These are phyloP conservation scores for Brachypalpus laphriformis DNA, from an alignment of 2,888 invertebrate genomes.

Conservation along the genomic window DNA sequence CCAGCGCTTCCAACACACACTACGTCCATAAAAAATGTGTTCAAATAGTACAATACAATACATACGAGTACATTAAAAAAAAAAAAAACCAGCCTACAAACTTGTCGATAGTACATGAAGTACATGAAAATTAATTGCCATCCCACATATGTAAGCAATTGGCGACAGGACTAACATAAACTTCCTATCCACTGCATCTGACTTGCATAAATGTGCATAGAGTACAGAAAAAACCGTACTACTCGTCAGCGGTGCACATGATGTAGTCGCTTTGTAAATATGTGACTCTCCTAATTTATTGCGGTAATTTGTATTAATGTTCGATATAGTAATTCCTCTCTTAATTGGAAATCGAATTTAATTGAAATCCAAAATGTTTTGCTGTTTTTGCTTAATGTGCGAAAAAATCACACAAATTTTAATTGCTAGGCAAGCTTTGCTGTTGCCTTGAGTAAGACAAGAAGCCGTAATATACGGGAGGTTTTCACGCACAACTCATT, in stretches of 20 bases:
- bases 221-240: conserved; percentile 2
- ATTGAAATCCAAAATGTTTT: conserved; percentile 50
- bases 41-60: not conserved
- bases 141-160: conserved; percentile 54
- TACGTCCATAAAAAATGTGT: not conserved
- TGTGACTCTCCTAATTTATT: conserved; percentile 64
- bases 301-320: conserved; percentile 69
- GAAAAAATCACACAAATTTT: conserved; percentile 59
- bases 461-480: not conserved
- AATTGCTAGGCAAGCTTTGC: conserved; percentile 57
- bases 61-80: too few relatives aligned
- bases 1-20: too few relatives aligned
- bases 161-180: conserved; percentile 45
- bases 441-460: conserved; percentile 34
- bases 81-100: conserved; percentile 22
- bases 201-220: conserved; percentile 11
- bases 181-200: not conserved
- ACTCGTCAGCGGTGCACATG: conserved; percentile 33
- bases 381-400: conserved; percentile 13
- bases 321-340: conserved; percentile 63
- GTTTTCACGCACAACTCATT: conserved; percentile 39
- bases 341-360: conserved; percentile 70
- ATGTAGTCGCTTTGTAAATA: conserved; percentile 64
- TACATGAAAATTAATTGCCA: conserved; percentile 69
- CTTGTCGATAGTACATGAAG: conserved; percentile 41